phyloP scores from a whole-genome alignment of 2,797 vertebrate species.

The Aphelocoma californica region DNA sequence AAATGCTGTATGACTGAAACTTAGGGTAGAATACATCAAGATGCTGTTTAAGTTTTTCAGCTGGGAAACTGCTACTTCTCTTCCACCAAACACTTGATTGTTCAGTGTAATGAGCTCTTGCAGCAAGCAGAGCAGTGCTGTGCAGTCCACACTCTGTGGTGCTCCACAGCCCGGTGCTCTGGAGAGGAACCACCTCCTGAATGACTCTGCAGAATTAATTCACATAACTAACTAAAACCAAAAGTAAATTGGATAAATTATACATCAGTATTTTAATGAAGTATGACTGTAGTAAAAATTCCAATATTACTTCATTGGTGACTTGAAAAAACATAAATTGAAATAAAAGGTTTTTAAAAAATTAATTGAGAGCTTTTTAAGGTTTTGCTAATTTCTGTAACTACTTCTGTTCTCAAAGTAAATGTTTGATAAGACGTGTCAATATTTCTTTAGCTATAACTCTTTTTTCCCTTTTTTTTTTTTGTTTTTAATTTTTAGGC shows the following conservation, averaged over 20 bases:
- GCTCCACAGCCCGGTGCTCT: not conserved
- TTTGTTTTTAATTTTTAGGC: constrained; percentile 72
- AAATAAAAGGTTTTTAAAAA: not conserved
- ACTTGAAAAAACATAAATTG: not conserved
- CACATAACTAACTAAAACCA: not conserved
- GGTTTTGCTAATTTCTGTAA: not conserved
- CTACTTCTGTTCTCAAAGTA: not conserved
- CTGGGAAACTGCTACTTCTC: not conserved
- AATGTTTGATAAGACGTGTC: not conserved
- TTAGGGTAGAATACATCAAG: not conserved
- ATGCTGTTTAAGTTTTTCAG: not conserved
- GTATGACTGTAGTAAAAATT: not conserved
- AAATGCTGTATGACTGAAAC: not conserved
- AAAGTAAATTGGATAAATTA: not conserved
- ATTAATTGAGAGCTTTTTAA: not conserved
- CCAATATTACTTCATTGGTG: not conserved
- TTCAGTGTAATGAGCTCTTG: not conserved
- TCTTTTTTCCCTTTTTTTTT: not conserved
- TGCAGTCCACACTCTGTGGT: not conserved
- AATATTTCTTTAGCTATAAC: not conserved
- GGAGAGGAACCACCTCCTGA: not conserved
- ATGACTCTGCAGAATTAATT: not conserved
- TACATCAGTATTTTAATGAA: not conserved
- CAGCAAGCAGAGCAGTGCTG: not conserved
- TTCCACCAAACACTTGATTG: not conserved